phyloP scores from a whole-genome alignment of 2,113 vertebrate genomes.

The Rhagologus leucostigma region DNA sequence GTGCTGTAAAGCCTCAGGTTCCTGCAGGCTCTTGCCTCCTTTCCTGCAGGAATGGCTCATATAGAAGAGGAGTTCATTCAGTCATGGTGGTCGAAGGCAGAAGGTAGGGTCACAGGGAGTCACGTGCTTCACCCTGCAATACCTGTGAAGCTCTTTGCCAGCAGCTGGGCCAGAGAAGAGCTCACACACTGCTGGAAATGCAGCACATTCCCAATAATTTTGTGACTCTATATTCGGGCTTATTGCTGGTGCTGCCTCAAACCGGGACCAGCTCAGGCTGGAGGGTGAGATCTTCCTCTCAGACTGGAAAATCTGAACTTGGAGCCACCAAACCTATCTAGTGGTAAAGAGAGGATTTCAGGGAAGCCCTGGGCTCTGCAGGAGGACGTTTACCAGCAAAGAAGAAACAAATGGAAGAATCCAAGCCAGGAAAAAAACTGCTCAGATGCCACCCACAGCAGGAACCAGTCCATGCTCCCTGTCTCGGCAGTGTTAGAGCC shows the following conservation, averaged over 20 bases:
- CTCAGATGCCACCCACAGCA: neutral
- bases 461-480: neutral
- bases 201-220: neutral
- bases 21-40: neutral
- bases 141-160: neutral
- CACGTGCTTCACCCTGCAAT: neutral
- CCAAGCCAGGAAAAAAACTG: neutral
- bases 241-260: neutral
- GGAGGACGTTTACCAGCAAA: constrained; percentile 31
- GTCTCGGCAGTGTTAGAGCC: neutral
- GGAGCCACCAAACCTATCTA: neutral
- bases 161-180: neutral
- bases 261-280: neutral
- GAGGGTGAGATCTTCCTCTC: neutral
- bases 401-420: neutral
- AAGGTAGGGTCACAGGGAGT: neutral
- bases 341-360: neutral
- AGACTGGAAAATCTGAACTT: constrained; percentile 21
- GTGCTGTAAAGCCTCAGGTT: neutral
- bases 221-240: neutral
- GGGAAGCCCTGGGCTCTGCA: neutral
- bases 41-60: neutral
- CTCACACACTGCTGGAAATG: neutral
- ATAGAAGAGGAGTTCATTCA: neutral
- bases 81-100: rapidly evolving